Evolutionary conservation across 2,888 invertebrate genomes (phyloP).

Genomic region (Siphlonurus alternatus): DNA sequence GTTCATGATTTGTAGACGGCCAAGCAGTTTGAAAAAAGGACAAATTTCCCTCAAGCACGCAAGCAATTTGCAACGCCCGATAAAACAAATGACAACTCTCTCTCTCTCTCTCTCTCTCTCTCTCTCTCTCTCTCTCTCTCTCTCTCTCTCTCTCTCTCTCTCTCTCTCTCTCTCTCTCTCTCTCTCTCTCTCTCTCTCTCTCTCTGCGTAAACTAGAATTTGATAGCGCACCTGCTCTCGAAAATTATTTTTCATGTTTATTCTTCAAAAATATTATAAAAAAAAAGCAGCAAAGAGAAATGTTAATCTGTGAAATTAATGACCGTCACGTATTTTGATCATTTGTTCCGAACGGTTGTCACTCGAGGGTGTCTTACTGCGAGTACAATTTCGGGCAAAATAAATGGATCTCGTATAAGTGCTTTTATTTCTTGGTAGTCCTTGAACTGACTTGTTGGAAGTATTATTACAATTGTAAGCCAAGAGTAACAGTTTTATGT

Average conservation of each 20-base stretch:
- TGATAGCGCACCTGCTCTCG: neutral
- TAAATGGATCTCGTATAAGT: no score
- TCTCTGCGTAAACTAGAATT: neutral
- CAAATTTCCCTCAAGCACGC: neutral
- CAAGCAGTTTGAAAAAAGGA: neutral
- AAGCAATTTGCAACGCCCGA: neutral
- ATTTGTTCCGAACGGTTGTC: neutral
- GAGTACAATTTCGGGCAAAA: no score
- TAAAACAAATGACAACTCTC: neutral
- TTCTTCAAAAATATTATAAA: neutral
- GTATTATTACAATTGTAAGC: no score
- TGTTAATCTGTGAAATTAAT: neutral
- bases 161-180: neutral
- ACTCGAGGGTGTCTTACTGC: neutral
- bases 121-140: neutral
- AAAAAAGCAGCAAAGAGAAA: neutral
- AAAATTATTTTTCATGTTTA: neutral
- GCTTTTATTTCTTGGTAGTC: no score
- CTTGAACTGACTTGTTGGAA: no score
- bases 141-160: neutral
- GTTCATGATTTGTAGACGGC: neutral
- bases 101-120: neutral
- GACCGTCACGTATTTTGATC: neutral
- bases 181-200: neutral
- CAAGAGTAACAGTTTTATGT: no score